phyloP scores from a whole-genome alignment of 2,888 invertebrate genomes.

The Drosophila tripunctata region DNA sequence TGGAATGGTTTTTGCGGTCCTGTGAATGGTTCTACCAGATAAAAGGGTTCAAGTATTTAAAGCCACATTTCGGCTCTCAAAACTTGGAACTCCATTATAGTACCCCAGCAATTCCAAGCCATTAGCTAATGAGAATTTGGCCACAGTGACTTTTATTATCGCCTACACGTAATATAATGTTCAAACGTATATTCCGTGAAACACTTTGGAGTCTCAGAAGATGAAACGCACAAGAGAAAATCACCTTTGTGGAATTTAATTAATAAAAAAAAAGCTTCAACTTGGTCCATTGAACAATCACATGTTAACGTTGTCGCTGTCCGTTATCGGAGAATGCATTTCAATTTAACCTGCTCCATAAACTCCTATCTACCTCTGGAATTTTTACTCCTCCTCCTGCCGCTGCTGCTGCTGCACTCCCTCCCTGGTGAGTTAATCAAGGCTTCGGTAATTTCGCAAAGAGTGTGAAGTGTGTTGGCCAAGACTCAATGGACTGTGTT shows the following conservation, averaged over 20 bases:
- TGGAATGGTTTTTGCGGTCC: slow-evolving; percentile 56
- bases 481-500: slow-evolving; percentile 72
- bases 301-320: slow-evolving; percentile 20
- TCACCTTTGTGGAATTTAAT: slow-evolving; percentile 71
- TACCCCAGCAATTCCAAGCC: slow-evolving; percentile 52
- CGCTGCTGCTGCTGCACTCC: slow-evolving; percentile 2
- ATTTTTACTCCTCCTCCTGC: background rate
- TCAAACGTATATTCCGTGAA: too few relatives aligned
- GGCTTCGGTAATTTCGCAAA: slow-evolving; percentile 69
- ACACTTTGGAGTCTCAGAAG: too few relatives aligned
- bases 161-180: slow-evolving; percentile 21
- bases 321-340: slow-evolving; percentile 63
- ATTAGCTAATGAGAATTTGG: slow-evolving; percentile 69
- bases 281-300: slow-evolving; percentile 68
- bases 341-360: slow-evolving; percentile 62
- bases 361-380: slow-evolving; percentile 1
- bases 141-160: slow-evolving; percentile 30
- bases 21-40: slow-evolving; percentile 13
- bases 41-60: slow-evolving; percentile 30
- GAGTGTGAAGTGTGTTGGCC: slow-evolving; percentile 75
- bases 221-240: slow-evolving; percentile 24
- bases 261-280: slow-evolving; percentile 55
- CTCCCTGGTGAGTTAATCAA: slow-evolving; percentile 68
- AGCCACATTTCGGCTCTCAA: background rate
- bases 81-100: background rate